These are phyloP conservation scores for Poeciliopsis turrubarensis DNA, from an alignment of 2,113 vertebrate genomes.

Conservation along the genomic window DNA sequence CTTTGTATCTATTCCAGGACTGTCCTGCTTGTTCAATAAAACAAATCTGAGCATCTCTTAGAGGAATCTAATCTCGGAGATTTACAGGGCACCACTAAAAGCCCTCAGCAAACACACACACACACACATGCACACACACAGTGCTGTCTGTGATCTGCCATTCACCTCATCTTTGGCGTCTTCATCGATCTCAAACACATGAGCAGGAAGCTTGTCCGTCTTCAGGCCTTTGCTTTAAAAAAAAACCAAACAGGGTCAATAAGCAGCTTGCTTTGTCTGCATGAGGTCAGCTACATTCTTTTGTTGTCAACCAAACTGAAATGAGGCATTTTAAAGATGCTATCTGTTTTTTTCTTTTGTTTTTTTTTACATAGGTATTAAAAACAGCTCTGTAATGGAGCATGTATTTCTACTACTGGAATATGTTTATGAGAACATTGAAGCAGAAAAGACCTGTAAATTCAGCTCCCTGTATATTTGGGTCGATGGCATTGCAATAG, in stretches of 20 bases:
- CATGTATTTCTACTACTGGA: too few species aligned
- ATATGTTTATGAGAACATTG: too few species aligned
- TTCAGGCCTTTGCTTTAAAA: conserved; percentile 92
- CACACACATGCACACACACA: too few species aligned
- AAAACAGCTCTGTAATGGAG: too few species aligned
- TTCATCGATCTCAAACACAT: conserved; percentile 95
- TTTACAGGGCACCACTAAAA: conserved; percentile 14
- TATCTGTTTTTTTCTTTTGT: too few species aligned
- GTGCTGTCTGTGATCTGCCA: not conserved
- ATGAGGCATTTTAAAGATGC: too few species aligned
- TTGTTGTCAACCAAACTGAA: not conserved
- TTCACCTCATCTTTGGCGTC: conserved; percentile 91
- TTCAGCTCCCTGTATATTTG: too few species aligned
- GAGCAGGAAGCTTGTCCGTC: conserved; percentile 92
- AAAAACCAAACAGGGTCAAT: conserved; percentile 19
- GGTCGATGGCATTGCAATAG: too few species aligned
- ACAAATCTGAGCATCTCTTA: not conserved
- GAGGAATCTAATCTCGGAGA: not conserved
- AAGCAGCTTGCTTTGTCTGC: not conserved
- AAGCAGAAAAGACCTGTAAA: too few species aligned
- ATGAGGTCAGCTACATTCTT: not conserved
- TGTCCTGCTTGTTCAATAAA: not conserved
- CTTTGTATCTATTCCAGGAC: not conserved
- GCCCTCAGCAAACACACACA: not conserved
- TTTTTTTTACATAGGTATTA: too few species aligned